A percentile compares a stretch with the other conserved stretches of the same genome.
Evolutionary conservation across 2,113 vertebrate genomes (phyloP).

Genomic region (Nymphicus hollandicus): DNA sequence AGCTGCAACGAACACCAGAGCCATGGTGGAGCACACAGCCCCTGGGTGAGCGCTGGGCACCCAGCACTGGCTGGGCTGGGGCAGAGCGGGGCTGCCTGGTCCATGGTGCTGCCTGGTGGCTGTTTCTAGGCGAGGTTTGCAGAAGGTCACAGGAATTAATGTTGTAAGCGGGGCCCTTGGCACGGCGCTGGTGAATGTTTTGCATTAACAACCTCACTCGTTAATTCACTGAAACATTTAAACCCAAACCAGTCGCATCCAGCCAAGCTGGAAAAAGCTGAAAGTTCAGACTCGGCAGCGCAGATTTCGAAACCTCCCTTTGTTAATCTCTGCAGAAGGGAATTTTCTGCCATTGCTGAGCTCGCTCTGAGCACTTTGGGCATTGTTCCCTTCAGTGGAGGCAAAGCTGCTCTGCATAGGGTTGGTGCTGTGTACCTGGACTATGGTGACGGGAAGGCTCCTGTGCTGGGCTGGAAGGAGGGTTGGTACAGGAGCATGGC

Average conservation of each 20-base stretch:
- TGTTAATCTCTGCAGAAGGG: conserved; percentile 59
- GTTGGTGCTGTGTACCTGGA: not conserved
- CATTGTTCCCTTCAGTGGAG: not conserved
- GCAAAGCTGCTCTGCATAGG: not conserved
- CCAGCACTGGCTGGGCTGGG: not conserved
- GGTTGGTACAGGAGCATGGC: not conserved
- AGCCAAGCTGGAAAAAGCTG: conserved; percentile 61
- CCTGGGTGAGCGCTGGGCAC: rapidly evolving
- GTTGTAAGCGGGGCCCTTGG: conserved; percentile 58
- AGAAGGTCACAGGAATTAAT: conserved; percentile 60
- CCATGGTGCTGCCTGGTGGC: not conserved
- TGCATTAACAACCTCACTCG: conserved; percentile 68
- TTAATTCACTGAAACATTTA: conserved; percentile 68
- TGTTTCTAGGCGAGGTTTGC: conserved; percentile 49
- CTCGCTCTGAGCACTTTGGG: not conserved
- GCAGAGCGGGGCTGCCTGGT: not conserved
- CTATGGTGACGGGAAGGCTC: rapidly evolving
- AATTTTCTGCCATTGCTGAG: conserved; percentile 54
- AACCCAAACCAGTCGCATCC: conserved; percentile 56
- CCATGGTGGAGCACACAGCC: not conserved
- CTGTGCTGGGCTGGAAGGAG: not conserved
- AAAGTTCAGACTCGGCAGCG: conserved; percentile 42
- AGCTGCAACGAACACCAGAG: not conserved
- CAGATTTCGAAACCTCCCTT: conserved; percentile 57
- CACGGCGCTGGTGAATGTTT: conserved; percentile 15